Conservation (phyloP, 2,113 vertebrate species). For the Eptesicus fuscus region DNA sequence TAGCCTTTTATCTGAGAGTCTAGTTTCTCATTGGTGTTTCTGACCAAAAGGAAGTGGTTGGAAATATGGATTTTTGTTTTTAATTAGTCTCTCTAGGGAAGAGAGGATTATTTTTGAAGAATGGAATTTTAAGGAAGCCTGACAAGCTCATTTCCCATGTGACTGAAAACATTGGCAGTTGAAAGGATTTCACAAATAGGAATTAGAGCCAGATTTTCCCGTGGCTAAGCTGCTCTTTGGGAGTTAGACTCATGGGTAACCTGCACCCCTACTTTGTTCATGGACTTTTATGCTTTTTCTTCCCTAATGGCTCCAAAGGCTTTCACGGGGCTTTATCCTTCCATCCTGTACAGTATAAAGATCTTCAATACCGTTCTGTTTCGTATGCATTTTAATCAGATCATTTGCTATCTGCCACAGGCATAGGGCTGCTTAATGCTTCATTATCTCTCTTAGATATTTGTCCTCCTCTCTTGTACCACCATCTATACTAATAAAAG, state of each 20-base stretch:
- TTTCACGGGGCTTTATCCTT: not conserved
- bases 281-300: not conserved
- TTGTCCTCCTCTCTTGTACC: not conserved
- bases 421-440: not conserved
- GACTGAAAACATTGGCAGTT: constrained; percentile 57
- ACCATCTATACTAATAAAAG: not conserved
- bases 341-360: not conserved
- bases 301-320: not conserved
- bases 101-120: constrained; percentile 68
- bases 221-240: not conserved
- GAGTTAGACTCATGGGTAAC: not conserved
- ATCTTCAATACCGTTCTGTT: not conserved
- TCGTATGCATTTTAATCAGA: not conserved
- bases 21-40: constrained; percentile 61
- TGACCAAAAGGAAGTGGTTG: constrained; percentile 39
- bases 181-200: constrained; percentile 53
- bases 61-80: constrained; percentile 62
- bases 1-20: constrained; percentile 58
- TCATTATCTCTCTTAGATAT: not conserved
- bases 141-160: constrained; percentile 65
- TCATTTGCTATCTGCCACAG: not conserved
- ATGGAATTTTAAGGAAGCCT: constrained; percentile 71
- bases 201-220: constrained; percentile 45
- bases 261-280: not conserved
- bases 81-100: constrained; percentile 67